Conservation (phyloP, 2,888 invertebrate genomes). For the Lochmaea capreae region DNA sequence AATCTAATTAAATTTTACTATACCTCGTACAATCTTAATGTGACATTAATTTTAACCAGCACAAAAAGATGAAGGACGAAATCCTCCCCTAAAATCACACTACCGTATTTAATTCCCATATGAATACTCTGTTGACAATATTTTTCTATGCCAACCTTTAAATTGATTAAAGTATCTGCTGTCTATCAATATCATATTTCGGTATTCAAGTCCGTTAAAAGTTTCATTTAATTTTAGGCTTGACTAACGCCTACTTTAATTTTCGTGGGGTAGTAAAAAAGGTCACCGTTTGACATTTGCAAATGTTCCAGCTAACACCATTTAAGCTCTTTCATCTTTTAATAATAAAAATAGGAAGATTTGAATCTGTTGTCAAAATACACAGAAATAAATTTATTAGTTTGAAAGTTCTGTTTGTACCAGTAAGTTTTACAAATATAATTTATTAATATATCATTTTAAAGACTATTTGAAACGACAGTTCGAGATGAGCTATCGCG, state of each 20-base stretch:
- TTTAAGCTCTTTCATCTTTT: conserved; percentile 45
- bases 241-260: conserved; percentile 59
- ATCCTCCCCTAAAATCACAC: neutral
- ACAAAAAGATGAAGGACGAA: neutral
- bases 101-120: neutral
- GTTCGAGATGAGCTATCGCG: no score
- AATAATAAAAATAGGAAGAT: conserved; percentile 16
- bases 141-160: conserved; percentile 27
- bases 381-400: no score
- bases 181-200: conserved; percentile 35
- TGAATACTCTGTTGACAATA: neutral
- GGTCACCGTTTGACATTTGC: conserved; percentile 58
- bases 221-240: conserved; percentile 59
- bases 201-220: conserved; percentile 45
- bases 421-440: no score
- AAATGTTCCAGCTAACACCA: conserved; percentile 47
- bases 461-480: no score
- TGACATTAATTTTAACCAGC: no score
- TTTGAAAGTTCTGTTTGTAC: no score
- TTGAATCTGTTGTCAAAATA: neutral
- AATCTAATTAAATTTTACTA: neutral
- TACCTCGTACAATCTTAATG: neutral
- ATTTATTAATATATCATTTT: no score
- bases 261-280: conserved; percentile 57
- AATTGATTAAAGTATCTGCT: conserved; percentile 29